Base-by-base conservation (phyloP, 2,888 invertebrate genomes). In the Ichneumoninae sp. region DNA sequence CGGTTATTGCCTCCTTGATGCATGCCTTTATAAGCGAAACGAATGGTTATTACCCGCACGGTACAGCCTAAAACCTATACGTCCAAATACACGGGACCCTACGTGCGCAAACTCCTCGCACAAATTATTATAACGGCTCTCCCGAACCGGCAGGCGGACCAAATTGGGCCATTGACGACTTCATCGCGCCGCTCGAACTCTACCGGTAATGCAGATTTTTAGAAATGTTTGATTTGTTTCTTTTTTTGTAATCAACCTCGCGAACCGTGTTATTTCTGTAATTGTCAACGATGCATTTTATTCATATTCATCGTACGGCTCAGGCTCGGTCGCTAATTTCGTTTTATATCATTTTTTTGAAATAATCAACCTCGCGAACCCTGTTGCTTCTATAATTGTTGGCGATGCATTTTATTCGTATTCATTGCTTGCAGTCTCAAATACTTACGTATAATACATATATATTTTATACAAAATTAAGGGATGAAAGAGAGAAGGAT, bases 11-110 rank as follows among this genome's bases (percentile, higher is more conserved):
- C 90, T 90, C 79, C 91, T 91, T 91, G 92, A 91, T 91, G 89
- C 89, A 92, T 91, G 90, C 89, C 88, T 91, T 91, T 91, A 91
- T 91, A 91, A 92, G 90, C 91, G 89, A 88, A 91, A 92, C 91
- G 91, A 91, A 92, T 91, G 90, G 91, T 91, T 92, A 91, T 92
- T 91, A 91, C 90, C 87, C 87, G 86, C 40, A 36, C 57, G 40
- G 52, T 50, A 74, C 30, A 6, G 26, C 68, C 69, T 60, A 57
- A 57, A 68, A 69, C 76, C 66, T 66, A 66, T 76, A 76, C 66
- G 22, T 30, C 62, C 7, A 44, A 65, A 52, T 65, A 65, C 50
- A 75, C 65, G 2, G 22, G 47, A 74, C 60, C 22, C 40, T 30
- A n/a, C 71, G 22, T 16, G 60, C n/a, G 33, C 36, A 50, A 68